Evolutionary conservation across 2,113 vertebrate species (phyloP), one percentile per base, ranked within the genome.

Genomic region (Manacus vitellinus): DNA sequence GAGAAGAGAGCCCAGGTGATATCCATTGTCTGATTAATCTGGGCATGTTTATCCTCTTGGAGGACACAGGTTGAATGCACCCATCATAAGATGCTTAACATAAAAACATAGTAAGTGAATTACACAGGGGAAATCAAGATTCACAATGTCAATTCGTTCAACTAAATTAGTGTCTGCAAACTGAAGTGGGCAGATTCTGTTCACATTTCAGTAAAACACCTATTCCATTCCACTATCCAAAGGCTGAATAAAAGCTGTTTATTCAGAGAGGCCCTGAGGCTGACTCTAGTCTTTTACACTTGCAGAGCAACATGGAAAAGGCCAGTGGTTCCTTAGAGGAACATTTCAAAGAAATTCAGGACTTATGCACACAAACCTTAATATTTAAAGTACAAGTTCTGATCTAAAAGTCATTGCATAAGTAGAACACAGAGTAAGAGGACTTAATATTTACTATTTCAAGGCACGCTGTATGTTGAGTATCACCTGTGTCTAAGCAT

Each of bases 371-470:
- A 70, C 8, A 71, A 85, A 61, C 14, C 23, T 82, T 77, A 79
- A n/a, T 91, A 71, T 87, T 91, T 89, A 89, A 94, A 95, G 44
- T 87, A 27, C 43, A 87, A 62, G 30, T 61, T 76, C n/a, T 76
- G 8, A 25, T 85, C n/a, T 86, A 54, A 82, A 93, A 91, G 44
- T 67, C 10, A 8, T 47, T 85, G 28, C 47, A 25, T n/a, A 63
- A 85, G 47, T 79, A 37, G 8, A 81, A 22, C n/a, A 65, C 2
- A 24, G 16, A 51, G 24, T 74, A 63, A 95, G 24, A 74, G 6
- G 19, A 35, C 17, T 79, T 84, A 23, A 30, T 68, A 61, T 65
- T 85, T 87, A 27, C 55, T 80, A 47, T 82, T 78, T 74, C 33
- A 78, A 63, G 78, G 15, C 18, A 14, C 19, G 56, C 3, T 63